These are phyloP conservation scores for Centroberyx gerrardi DNA, from an alignment of 2,797 vertebrate species.

Conservation along the genomic window DNA sequence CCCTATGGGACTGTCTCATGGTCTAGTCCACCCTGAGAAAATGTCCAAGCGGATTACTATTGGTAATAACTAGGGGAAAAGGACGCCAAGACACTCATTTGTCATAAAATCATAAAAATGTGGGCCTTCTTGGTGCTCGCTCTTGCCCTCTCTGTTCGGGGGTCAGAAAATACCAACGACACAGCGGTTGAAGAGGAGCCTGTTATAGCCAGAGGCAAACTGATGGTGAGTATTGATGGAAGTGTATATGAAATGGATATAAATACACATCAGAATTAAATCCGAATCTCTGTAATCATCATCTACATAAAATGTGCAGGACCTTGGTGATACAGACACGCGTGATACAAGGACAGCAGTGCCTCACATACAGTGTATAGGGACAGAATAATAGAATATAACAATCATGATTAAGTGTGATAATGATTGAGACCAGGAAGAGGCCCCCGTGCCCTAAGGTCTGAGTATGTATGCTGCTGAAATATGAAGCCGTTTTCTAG, in stretches of 20 bases:
- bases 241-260: neutral
- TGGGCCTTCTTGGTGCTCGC: conserved; percentile 63
- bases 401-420: neutral
- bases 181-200: conserved; percentile 57
- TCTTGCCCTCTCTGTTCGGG: conserved; percentile 41
- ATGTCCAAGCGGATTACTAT: conserved; percentile 6
- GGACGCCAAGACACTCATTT: neutral
- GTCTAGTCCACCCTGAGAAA: conserved; percentile 54
- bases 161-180: conserved; percentile 43
- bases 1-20: conserved; percentile 42
- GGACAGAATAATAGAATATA: too few relatives aligned
- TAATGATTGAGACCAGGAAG: conserved; percentile 10
- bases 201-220: conserved; percentile 79
- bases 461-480: conserved; percentile 22
- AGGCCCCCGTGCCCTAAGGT: conserved; percentile 13
- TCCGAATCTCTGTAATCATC: neutral
- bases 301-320: neutral
- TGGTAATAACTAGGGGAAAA: conserved; percentile 9
- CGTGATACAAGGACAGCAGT: too few relatives aligned
- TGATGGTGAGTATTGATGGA: conserved; percentile 77
- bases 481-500: conserved; percentile 37
- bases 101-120: conserved; percentile 42
- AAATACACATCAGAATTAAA: neutral
- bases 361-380: too few relatives aligned
- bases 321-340: neutral